phyloP scores from a whole-genome alignment of 2,113 vertebrate species.

The Caloenas nicobarica region DNA sequence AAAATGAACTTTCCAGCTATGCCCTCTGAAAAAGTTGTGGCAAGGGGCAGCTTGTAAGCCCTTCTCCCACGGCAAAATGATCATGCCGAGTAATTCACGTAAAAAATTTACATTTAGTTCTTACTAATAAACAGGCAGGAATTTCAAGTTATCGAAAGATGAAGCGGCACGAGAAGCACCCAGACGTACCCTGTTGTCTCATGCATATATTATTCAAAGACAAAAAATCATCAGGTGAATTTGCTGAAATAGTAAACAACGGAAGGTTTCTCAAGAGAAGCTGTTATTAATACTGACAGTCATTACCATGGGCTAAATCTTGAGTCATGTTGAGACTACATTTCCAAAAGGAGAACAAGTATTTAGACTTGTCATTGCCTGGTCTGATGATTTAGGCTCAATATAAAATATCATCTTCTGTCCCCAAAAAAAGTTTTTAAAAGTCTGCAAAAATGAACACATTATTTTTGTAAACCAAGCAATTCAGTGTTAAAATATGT shows the following conservation, averaged over 20 bases:
- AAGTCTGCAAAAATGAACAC: background rate
- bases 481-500: background rate
- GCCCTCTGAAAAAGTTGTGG: background rate
- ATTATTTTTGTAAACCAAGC: background rate
- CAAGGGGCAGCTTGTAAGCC: background rate
- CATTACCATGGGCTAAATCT: background rate
- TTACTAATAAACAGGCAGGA: constrained; percentile 44
- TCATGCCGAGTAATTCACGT: background rate
- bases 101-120: background rate
- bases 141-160: background rate
- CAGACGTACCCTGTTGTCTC: constrained; percentile 9
- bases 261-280: constrained; percentile 71
- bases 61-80: background rate
- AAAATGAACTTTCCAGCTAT: background rate
- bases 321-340: background rate
- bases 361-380: background rate
- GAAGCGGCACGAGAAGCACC: constrained; percentile 21
- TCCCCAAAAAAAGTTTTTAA: background rate
- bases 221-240: constrained; percentile 59
- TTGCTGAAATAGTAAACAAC: constrained; percentile 67
- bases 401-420: background rate
- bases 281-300: constrained; percentile 56
- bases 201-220: constrained; percentile 2
- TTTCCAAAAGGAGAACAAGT: background rate
- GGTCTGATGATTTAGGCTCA: background rate